Evolutionary conservation across 2,113 vertebrate genomes (phyloP), one percentile per base, ranked within the genome.

Genomic region (Pelodiscus sinensis): DNA sequence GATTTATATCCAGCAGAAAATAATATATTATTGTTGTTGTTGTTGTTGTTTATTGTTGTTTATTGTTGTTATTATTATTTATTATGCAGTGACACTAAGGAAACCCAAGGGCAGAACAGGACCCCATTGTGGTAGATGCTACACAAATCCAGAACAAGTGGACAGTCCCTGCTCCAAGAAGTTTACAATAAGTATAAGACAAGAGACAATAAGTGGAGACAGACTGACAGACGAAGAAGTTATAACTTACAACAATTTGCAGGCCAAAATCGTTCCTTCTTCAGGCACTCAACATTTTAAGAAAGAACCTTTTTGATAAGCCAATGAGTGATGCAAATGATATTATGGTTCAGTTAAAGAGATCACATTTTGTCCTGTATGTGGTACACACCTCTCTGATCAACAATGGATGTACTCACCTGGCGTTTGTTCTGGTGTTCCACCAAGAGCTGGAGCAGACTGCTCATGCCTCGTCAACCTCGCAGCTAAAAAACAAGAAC

Each of bases 391-490:
- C 21, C 90, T 4, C 12, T n/a, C 84, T 79, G 93, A 95, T 95
- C 93, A 94, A 90, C 3, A 35, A 92, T 92, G 87, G 92, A 94
- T 91, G 94, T 96, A 98, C 97, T 95, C 94, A 98, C 98, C 98
- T 98, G 98, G 98, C 27, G 96, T 97, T 95, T 98, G 97, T 94
- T 98, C 98, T 77, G 98, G 98, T 94, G 98, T 98, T 92, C 97
- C 98, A 96, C 98, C 98, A 97, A 99, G 99, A 94, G 98, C 98
- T 94, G 99, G 99, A 97, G 99, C 99, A 97, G 99, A 99, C 97
- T 99, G 99, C 95, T 99, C 99, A 85, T 99, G 99, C 97, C 99
- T 99, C 89, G 98, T 99, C 98, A 99, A 98, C 97, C 99, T 99
- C 97, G 99, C 96, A 97, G 99, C 99, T 98, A 97, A 98, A 98